phyloP scores from a whole-genome alignment of 1,140 invertebrate species.

The Pseudomyrmex flavicornis region DNA sequence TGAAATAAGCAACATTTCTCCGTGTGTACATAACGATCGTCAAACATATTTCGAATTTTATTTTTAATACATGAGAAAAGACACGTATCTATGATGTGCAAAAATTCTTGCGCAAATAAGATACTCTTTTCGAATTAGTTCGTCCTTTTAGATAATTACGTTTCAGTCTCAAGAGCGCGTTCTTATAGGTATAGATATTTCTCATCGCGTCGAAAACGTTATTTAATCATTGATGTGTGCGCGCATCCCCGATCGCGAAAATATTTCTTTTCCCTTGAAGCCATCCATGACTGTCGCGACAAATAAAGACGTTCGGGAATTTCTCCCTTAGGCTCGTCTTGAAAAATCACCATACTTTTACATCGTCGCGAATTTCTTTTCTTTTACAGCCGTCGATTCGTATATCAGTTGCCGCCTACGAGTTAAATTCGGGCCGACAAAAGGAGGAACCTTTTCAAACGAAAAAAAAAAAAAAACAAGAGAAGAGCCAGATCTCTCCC shows the following conservation, averaged over 20 bases:
- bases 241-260: neutral
- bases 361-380: neutral
- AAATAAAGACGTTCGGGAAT: constrained; percentile 30
- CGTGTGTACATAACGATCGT: neutral
- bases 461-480: constrained; percentile 2
- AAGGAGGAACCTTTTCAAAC: neutral
- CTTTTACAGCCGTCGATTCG: constrained; percentile 24
- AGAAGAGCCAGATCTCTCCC: neutral
- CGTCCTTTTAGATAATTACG: too few species aligned
- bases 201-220: neutral
- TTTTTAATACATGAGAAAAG: neutral
- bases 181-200: constrained; percentile 1
- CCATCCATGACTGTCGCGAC: neutral
- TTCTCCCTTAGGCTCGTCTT: constrained; percentile 1
- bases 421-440: constrained; percentile 45
- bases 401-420: constrained; percentile 27
- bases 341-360: constrained; percentile 32
- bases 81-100: too few species aligned
- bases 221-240: neutral
- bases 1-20: neutral
- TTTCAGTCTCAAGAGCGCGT: too few species aligned
- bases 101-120: too few species aligned
- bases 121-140: too few species aligned
- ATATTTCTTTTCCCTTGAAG: neutral
- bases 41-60: constrained; percentile 2